Base-by-base conservation (phyloP, 2,797 vertebrate species). In the Falco concolor region DNA sequence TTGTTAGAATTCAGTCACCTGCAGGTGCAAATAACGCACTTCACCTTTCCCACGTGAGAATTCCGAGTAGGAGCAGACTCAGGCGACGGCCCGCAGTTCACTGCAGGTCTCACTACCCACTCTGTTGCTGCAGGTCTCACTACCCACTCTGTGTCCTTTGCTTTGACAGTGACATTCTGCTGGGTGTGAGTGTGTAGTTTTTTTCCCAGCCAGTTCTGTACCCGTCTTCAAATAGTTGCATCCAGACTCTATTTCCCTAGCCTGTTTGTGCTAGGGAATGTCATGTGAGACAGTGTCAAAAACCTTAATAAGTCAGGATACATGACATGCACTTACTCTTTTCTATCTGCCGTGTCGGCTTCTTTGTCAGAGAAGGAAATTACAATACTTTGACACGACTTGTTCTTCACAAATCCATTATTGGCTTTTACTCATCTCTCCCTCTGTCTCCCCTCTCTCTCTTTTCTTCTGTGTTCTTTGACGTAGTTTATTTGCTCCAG, bases 311-410 rank as follows among this genome's bases (percentile, higher is more conserved):
- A 94, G 80, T 90, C 67, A 86, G 72, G 77, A 63, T 86, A 32
- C 23, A 42, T 87, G 77, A 87, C 20, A 27, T 38, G 70, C 67
- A 67, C 76, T 90, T 93, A 78, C 1, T 95, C 72, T 82, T 96
- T 93, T 80, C 68, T 72, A 23, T 89, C 72, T 91, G 28, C 54
- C 14, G 5, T 28, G 47, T 81, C 47, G 94, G 61, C 84, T 90
- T n/a, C 77, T 95, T 90, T 91, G 70, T 82, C 90, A 90, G 87
- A 91, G 76, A 73, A 91, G 79, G 93, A 87, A 94, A 94, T 95
- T 93, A 75, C 76, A 42, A 27, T 85, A 85, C 57, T 82, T 93
- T 88, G 77, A 86, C 42, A 12, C 72, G 57, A 54, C 85, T 95
- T 86, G 57, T 86, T 91, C 93, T 86, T 79, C 42, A 61, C 59